Evolutionary conservation across 2,888 invertebrate genomes (phyloP), one percentile per base, ranked within the genome.

Genomic region (Tenthredo distinguenda): DNA sequence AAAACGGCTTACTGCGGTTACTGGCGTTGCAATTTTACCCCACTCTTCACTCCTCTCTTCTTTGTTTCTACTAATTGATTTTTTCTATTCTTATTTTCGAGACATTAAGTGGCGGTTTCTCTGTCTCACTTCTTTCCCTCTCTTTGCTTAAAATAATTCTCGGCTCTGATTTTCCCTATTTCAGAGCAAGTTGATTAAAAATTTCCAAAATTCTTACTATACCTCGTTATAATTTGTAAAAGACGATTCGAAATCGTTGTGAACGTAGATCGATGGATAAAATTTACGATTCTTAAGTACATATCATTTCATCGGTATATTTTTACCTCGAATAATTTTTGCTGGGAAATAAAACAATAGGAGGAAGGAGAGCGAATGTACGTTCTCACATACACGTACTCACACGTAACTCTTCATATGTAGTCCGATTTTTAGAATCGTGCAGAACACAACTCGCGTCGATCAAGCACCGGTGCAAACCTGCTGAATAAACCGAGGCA

Each of bases 1-100:
- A 79, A 79, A 79, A 79, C 79, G 55, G 37, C 37, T 15, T n/a
- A 65, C 79, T 72, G 87, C 87, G 88, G 72, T 86, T 40, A 18
- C 43, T 40, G 68, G 50, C 76, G 26, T 26, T 83, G 40, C 76
- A 65, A 65, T 79, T 31, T 68, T 10, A 31, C 40, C 74, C 82
- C 81, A 76, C 74, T 26, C 79, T 65, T 83, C 58, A 55, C 76
- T 55, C 21, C 40, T 50, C 37, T 21, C 37, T 40, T 37, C 55
- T 81, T 65, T 47, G 55, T 50, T 55, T 62, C 10, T 34, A 1
- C 6, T 72, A 72, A 37, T 40, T 50, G 34, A 15, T 26, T 26
- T 21, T 18, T 26, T 40, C 18, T 21, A n/a, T 40, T 43, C 37
- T 76, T 7, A 37, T 31, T 58, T 5, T 40, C n/a, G 2, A 21